phyloP scores from a whole-genome alignment of 2,888 invertebrate species.

The Cynaeus angustus region DNA sequence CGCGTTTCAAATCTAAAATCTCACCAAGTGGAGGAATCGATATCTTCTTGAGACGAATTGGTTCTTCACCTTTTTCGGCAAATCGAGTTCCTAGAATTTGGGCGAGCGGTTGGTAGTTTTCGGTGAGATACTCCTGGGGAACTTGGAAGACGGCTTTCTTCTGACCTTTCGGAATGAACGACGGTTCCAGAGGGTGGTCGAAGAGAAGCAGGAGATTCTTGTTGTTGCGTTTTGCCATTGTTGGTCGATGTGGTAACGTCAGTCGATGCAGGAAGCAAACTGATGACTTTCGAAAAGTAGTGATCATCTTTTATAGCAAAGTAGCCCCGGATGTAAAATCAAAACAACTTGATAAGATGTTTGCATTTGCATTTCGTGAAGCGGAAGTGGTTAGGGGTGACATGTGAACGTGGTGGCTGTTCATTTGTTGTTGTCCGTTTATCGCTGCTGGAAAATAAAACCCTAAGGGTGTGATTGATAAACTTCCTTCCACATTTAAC shows the following conservation, averaged over 20 bases:
- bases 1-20: constrained; percentile 61
- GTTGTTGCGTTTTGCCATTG: background rate
- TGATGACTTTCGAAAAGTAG: constrained; percentile 1
- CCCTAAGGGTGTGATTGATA: too few relatives aligned
- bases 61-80: constrained; percentile 74
- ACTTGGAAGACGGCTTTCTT: constrained; percentile 77
- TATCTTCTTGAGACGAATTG: constrained; percentile 48
- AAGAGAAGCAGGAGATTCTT: background rate
- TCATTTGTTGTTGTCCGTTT: too few relatives aligned
- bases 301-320: constrained; percentile 9
- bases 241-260: too few relatives aligned
- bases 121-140: constrained; percentile 75
- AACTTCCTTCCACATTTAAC: too few relatives aligned
- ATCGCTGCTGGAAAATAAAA: too few relatives aligned
- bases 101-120: constrained; percentile 71
- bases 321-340: constrained; percentile 16
- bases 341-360: constrained; percentile 13
- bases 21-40: constrained; percentile 5
- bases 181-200: constrained; percentile 75
- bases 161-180: constrained; percentile 70
- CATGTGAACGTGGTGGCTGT: background rate
- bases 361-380: background rate
- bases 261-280: constrained; percentile 4
- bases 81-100: constrained; percentile 64
- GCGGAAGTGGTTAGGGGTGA: constrained; percentile 8